A percentile compares a stretch with the other conserved stretches of the same genome.
Evolutionary conservation across 2,888 invertebrate species (phyloP).

Genomic region (Idaea dimidiata): DNA sequence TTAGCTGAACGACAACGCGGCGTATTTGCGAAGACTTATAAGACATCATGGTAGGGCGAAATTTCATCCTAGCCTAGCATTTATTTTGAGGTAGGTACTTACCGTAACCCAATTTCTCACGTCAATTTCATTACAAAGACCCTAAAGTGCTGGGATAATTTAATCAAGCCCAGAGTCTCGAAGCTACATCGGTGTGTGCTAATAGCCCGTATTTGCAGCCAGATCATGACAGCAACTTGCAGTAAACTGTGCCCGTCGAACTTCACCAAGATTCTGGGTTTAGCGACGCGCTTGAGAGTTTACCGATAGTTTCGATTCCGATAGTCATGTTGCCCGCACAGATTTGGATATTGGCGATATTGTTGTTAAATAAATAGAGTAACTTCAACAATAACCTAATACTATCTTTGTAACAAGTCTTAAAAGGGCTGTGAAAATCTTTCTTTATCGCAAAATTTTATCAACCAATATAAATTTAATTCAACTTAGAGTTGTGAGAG

Average conservation of each 20-base stretch:
- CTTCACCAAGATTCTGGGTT: not conserved
- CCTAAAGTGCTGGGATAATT: not conserved
- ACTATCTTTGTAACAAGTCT: too few relatives aligned
- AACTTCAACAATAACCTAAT: not conserved
- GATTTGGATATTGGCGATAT: not conserved
- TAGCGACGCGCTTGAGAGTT: not conserved
- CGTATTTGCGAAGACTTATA: too few relatives aligned
- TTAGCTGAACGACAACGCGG: too few relatives aligned
- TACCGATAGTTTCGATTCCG: not conserved
- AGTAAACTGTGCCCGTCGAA: not conserved
- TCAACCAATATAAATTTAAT: too few relatives aligned
- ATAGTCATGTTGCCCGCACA: not conserved
- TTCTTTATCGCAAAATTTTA: too few relatives aligned
- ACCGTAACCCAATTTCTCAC: not conserved
- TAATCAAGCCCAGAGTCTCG: not conserved
- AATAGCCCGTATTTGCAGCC: slow-evolving; percentile 1
- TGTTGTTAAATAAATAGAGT: not conserved
- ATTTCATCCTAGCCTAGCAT: too few relatives aligned
- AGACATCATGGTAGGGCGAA: too few relatives aligned
- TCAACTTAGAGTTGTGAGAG: too few relatives aligned
- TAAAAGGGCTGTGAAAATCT: too few relatives aligned
- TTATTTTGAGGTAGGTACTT: not conserved
- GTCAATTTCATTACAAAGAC: not conserved
- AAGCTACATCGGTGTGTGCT: not conserved
- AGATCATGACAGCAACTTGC: slow-evolving; percentile 1